Evolutionary conservation across 2,888 invertebrate genomes (phyloP).

Genomic region (Lissonota sp.): DNA sequence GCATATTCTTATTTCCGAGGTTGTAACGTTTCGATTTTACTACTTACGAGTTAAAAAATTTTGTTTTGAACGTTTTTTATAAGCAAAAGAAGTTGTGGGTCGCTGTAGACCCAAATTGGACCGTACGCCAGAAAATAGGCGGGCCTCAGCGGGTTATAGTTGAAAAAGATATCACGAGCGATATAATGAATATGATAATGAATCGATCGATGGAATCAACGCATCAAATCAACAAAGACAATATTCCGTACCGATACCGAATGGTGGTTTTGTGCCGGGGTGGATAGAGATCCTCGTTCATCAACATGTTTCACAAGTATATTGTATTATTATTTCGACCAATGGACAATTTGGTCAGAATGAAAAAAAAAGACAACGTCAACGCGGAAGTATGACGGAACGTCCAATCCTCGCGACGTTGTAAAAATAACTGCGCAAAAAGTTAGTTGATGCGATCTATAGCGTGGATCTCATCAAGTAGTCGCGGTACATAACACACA

Average conservation of each 20-base stretch:
- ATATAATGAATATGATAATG: neutral
- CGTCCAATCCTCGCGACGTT: constrained; percentile 63
- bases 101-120: no score
- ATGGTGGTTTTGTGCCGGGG: constrained; percentile 79
- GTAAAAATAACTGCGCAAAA: constrained; percentile 79
- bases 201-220: neutral
- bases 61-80: no score
- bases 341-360: neutral
- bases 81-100: no score
- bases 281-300: constrained; percentile 78
- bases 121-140: constrained; percentile 23
- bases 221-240: neutral
- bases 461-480: constrained; percentile 31
- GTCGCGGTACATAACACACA: constrained; percentile 31
- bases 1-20: no score
- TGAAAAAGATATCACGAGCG: neutral
- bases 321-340: neutral
- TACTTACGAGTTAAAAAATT: no score
- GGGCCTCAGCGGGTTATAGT: neutral
- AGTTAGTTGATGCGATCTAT: constrained; percentile 64
- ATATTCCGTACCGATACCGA: constrained; percentile 76
- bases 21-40: no score
- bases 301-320: constrained; percentile 62
- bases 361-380: neutral
- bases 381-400: constrained; percentile 49